Conservation (phyloP, 2,888 invertebrate genomes). For the Embidobia sp. region DNA sequence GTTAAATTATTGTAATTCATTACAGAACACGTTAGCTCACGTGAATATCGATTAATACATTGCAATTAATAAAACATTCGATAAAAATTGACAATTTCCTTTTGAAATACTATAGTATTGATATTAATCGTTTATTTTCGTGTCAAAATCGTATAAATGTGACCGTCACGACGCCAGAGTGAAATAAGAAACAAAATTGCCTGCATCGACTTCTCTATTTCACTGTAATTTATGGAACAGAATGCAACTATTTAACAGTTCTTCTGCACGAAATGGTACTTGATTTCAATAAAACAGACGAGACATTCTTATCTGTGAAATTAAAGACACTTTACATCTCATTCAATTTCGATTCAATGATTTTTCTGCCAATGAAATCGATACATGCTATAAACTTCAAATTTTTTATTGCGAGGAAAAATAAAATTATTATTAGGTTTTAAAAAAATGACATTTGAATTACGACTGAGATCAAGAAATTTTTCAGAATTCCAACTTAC, state of each 20-base stretch:
- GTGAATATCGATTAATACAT: too few relatives aligned
- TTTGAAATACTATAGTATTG: too few relatives aligned
- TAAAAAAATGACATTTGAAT: too few relatives aligned
- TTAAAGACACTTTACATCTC: neutral
- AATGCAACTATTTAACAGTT: slow-evolving; percentile 1
- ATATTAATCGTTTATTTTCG: neutral
- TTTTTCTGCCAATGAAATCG: neutral
- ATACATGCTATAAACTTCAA: too few relatives aligned
- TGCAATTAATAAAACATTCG: too few relatives aligned
- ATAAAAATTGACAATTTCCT: too few relatives aligned
- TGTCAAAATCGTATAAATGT: neutral
- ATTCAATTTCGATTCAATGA: neutral
- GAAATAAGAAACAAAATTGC: neutral
- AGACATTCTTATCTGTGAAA: neutral
- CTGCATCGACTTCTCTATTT: neutral
- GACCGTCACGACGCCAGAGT: neutral
- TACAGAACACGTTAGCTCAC: too few relatives aligned
- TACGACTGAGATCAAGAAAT: too few relatives aligned
- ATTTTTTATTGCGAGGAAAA: too few relatives aligned
- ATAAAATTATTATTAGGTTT: too few relatives aligned
- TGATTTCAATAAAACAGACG: neutral
- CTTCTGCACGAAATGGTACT: slow-evolving; percentile 10
- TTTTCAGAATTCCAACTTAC: too few relatives aligned
- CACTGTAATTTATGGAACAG: neutral
- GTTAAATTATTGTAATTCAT: too few relatives aligned